Base-by-base conservation (phyloP, 2,888 invertebrate genomes). In the Anthophora plumipes region DNA sequence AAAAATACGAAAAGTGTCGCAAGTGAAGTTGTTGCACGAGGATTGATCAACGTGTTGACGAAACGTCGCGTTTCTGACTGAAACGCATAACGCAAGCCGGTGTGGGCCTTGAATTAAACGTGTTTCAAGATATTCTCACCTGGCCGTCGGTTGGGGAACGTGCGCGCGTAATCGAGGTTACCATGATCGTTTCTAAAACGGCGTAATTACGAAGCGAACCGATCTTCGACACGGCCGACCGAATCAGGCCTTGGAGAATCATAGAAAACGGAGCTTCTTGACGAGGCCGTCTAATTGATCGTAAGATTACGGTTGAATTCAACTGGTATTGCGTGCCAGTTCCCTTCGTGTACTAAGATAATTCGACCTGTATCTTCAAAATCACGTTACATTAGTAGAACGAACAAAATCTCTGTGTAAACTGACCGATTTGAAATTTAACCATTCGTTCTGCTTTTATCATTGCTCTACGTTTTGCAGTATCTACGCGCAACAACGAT, bases 141-240 rank as follows among this genome's bases (percentile, higher is more conserved):
- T 77, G 60, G n/a, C 73, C 78, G 73, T 66, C 73, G 73, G 57
- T 50, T n/a, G 31, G 55, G 50, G 64, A 66, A 69, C 72, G 60
- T 50, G 54, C 41, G 37, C 50, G 17, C 57, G 61, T 52, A 61
- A 59, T 80, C 52, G 68, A 68, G 73, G 59, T 59, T 48, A 69
- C 43, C n/a, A 17, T 11, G 69, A 57, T 69, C 54, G 60, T 55
- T 55, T 66, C 55, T 54, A 20, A 67, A 50, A 37, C 60, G 55
- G 43, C 9, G 61, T 39, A 67, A 80, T 80, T 67, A 25, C 70
- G 9, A 37, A 31, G 7, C 25, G 11, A 4, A 70, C 60, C 46
- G 39, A 37, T 41, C 25, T 25, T 37, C 43, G 8, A 48, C 17
- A 31, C 60, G 43, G 48, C 31, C 54, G 25, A 59, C 22, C 31